Conservation (phyloP, 1,140 invertebrate genomes). For the Cardiocondyla obscurior region DNA sequence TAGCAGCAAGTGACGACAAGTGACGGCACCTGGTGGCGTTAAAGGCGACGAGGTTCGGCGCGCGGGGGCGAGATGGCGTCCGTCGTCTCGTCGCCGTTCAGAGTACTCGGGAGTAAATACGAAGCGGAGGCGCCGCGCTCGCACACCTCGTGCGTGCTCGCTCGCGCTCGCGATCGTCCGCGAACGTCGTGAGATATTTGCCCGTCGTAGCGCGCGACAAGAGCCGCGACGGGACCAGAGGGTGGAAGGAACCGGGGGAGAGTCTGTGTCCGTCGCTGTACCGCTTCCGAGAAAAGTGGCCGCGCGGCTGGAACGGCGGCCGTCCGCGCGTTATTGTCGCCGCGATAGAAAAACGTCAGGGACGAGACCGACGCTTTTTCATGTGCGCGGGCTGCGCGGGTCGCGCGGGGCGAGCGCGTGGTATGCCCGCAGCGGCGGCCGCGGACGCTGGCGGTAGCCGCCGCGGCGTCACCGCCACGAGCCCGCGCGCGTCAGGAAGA, state of each 20-base stretch:
- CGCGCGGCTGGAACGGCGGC: neutral
- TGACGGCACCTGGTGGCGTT: neutral
- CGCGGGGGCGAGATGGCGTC: too few species aligned
- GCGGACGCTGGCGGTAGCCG: conserved; percentile 65
- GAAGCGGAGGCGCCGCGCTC: conserved; percentile 43
- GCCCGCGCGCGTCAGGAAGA: conserved; percentile 63
- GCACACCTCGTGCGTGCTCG: conserved; percentile 51
- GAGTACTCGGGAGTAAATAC: conserved; percentile 61
- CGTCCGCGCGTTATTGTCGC: conserved; percentile 5
- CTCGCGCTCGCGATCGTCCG: conserved; percentile 10
- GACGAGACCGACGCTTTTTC: conserved; percentile 66
- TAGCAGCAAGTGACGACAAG: too few species aligned
- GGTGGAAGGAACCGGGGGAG: neutral
- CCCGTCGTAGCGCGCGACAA: too few species aligned
- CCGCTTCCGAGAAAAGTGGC: conserved; percentile 11
- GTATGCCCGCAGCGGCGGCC: conserved; percentile 71
- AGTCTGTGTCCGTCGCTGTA: neutral
- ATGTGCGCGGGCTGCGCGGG: conserved; percentile 70
- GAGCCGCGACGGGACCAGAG: neutral
- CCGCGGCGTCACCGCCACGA: conserved; percentile 56
- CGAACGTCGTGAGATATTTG: neutral
- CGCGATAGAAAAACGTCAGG: conserved; percentile 9
- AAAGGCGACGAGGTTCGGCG: conserved; percentile 58
- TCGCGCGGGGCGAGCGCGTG: conserved; percentile 70
- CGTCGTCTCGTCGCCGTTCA: conserved; percentile 22